phyloP scores from a whole-genome alignment of 2,797 vertebrate species.

The Gymnothorax javanicus region DNA sequence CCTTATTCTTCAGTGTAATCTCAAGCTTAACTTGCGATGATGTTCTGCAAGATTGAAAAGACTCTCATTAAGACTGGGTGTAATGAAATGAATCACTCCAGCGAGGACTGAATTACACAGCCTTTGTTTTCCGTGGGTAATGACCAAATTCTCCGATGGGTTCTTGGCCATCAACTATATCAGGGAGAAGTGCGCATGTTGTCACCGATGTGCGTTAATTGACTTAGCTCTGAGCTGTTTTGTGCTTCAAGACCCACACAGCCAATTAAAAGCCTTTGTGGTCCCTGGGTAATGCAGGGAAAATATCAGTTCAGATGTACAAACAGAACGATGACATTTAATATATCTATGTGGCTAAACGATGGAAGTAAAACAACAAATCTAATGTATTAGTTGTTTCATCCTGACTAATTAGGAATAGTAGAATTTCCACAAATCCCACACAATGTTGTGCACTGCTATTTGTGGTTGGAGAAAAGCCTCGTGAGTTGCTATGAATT shows the following conservation, averaged over 20 bases:
- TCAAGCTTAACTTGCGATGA: conserved; percentile 1
- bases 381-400: neutral
- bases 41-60: neutral
- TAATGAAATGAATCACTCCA: conserved; percentile 32
- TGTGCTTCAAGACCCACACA: conserved; percentile 43
- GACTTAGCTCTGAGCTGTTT: conserved; percentile 51
- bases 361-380: conserved; percentile 6
- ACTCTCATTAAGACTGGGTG: conserved; percentile 18
- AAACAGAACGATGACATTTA: neutral
- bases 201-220: conserved; percentile 51
- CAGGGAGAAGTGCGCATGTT: conserved; percentile 33
- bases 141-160: conserved; percentile 40
- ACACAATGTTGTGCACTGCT: neutral
- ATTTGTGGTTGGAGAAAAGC: neutral
- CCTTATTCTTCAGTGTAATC: conserved; percentile 6
- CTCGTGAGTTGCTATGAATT: neutral
- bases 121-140: conserved; percentile 38
- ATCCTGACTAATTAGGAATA: neutral
- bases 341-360: neutral
- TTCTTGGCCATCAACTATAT: conserved; percentile 29
- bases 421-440: neutral
- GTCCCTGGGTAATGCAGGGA: conserved; percentile 48
- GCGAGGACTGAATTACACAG: conserved; percentile 45
- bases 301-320: conserved; percentile 44
- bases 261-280: conserved; percentile 46